These are phyloP conservation scores for Agrochola macilenta DNA, from an alignment of 2,888 invertebrate species.

Conservation along the genomic window DNA sequence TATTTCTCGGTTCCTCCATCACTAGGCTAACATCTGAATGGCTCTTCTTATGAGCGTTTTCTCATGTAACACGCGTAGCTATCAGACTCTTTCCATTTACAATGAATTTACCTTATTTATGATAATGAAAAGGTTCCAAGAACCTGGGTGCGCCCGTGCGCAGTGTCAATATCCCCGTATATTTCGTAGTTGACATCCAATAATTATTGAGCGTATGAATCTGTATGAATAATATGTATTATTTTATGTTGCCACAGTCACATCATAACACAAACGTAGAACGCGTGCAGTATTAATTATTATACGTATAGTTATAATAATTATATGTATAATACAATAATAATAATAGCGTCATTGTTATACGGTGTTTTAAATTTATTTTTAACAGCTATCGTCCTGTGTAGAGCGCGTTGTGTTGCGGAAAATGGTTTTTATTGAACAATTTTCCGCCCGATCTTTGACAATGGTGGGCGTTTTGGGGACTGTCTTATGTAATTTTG, in stretches of 20 bases:
- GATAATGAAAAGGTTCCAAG: neutral
- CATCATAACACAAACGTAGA: constrained; percentile 18
- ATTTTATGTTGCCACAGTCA: constrained; percentile 11
- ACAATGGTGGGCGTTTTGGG: no score
- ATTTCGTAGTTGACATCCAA: neutral
- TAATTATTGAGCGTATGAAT: constrained; percentile 1
- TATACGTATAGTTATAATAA: constrained; percentile 19
- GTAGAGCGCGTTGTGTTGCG: neutral
- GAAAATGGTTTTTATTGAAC: constrained; percentile 19
- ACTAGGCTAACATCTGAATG: neutral
- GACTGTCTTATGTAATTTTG: no score
- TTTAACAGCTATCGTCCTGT: neutral
- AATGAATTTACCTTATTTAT: neutral
- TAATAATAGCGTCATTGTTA: constrained; percentile 3
- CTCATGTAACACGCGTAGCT: neutral
- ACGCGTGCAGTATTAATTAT: neutral
- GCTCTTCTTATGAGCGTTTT: neutral
- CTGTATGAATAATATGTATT: constrained; percentile 23
- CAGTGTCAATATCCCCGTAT: neutral
- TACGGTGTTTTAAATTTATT: neutral
- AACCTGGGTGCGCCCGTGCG: neutral
- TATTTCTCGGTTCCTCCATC: neutral
- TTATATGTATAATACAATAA: no score
- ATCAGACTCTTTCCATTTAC: neutral
- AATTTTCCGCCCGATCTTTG: neutral